These are phyloP conservation scores for Solea senegalensis DNA, from an alignment of 2,113 vertebrate species.

Conservation along the genomic window DNA sequence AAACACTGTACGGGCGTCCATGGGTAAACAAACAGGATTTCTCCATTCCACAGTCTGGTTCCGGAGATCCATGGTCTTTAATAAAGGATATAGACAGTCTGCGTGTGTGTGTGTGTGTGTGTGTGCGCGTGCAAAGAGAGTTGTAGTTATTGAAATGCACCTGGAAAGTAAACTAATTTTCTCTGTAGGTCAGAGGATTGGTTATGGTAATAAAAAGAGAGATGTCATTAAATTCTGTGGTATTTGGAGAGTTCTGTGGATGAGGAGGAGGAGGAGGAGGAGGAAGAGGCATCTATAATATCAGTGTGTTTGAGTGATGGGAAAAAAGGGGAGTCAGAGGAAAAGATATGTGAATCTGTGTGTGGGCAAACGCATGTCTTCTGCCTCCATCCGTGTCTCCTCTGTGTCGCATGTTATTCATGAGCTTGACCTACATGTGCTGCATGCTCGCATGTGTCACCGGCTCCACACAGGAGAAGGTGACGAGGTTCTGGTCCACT, in stretches of 20 bases:
- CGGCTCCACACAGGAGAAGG: constrained; percentile 29
- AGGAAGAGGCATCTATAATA: constrained; percentile 21
- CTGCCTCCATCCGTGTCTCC: constrained; percentile 46
- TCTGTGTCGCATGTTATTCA: constrained; percentile 67
- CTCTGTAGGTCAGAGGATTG: constrained; percentile 65
- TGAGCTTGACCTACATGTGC: constrained; percentile 73
- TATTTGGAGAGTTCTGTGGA: constrained; percentile 63
- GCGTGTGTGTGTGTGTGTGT: constrained; percentile 5
- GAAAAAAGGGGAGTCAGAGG: constrained; percentile 6
- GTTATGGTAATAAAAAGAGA: constrained; percentile 73
- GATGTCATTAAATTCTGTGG: constrained; percentile 72
- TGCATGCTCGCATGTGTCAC: neutral
- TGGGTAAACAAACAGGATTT: constrained; percentile 38
- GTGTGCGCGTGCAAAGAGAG: constrained; percentile 18
- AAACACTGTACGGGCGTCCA: constrained; percentile 27
- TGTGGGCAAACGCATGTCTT: constrained; percentile 18
- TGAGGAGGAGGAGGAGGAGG: constrained; percentile 7
- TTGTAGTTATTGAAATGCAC: constrained; percentile 62
- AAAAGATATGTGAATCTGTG: constrained; percentile 7
- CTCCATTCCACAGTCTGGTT: constrained; percentile 31
- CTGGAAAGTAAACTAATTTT: constrained; percentile 70
- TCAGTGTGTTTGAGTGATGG: constrained; percentile 24
- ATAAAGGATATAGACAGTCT: constrained; percentile 43
- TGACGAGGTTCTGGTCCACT: constrained; percentile 66
- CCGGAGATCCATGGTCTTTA: constrained; percentile 50